Evolutionary conservation across 92 coral and sea anemone genomes (phyloP), one percentile per base, ranked within the genome.

Genomic region (Parazoanthus atlanticus): DNA sequence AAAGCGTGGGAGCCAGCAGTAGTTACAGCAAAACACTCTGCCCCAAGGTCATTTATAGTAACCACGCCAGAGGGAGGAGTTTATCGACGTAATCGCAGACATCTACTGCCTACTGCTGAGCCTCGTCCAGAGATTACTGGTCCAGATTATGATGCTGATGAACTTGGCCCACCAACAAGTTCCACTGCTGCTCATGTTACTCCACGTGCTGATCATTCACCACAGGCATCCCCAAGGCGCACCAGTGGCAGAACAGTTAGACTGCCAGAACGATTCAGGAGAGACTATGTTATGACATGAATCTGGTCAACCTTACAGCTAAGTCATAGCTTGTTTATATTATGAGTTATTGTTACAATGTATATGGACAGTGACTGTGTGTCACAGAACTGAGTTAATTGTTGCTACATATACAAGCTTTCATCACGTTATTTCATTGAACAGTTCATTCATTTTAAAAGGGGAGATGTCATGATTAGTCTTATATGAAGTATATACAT

Each of bases 11-110:
- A 80, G 72, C 71, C 84, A 80, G 84, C 40, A 52, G 43, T 54
- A 12, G 84, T 56, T 0, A 80, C 46, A 8, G 2, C 84, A 25
- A 21, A 54, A 12, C 84, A 80, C 64, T 30, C 77, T 38, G 72
- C 93, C 67, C 90, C 91, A 56, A 83, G 91, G 78, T 90, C 90
- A 32, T 93, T 81, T 15, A 80, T 92, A 81, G 94, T 90, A 1
- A 78, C 86, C 40, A 90, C 89, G 6, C 89, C 83, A 70, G 80
- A 92, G 3, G 95, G 93, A 29, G 86, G 86, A 30, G 90, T 78
- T 33, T 88, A 92, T 72, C 91, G 90, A 25, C 88, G 88, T 41
- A 90, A 90, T 52, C 91, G 90, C 19, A 75, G 85, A 47, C 84
- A 89, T 82, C 83, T 91, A 74, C 49, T 91, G 69, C 58, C 61